These are phyloP conservation scores for Hydrocynus forskahlii DNA, from an alignment of 2,797 vertebrate genomes.

Conservation along the genomic window DNA sequence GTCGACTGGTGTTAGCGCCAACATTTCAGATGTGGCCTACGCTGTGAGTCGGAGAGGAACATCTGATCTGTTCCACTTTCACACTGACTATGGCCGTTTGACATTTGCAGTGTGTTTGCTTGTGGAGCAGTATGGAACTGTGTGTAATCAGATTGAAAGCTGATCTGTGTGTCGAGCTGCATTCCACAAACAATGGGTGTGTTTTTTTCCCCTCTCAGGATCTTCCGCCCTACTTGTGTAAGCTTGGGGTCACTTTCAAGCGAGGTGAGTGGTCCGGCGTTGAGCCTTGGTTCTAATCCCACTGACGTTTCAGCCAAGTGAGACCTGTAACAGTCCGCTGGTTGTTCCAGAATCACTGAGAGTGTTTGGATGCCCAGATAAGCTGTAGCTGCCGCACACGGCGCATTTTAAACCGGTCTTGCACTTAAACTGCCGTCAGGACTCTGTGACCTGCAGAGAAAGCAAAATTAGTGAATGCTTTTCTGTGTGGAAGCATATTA, in stretches of 20 bases:
- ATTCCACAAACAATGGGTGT: background rate
- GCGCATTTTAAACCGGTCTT: background rate
- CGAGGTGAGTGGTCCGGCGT: slow-evolving; percentile 79
- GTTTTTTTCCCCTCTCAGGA: slow-evolving; percentile 78
- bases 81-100: background rate
- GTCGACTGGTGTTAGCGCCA: slow-evolving; percentile 84
- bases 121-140: background rate
- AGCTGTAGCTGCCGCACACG: background rate
- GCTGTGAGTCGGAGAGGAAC: slow-evolving; percentile 79
- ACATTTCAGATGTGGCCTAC: slow-evolving; percentile 86
- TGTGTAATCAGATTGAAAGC: background rate
- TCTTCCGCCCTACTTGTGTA: slow-evolving; percentile 91
- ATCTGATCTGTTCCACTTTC: slow-evolving; percentile 4
- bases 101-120: slow-evolving; percentile 1
- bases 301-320: background rate
- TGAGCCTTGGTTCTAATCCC: slow-evolving; percentile 16
- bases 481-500: too few species aligned
- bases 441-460: background rate
- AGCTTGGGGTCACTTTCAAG: slow-evolving; percentile 92
- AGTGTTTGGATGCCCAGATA: background rate
- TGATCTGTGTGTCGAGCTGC: background rate
- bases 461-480: too few species aligned
- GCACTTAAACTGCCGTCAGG: background rate
- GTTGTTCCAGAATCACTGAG: background rate
- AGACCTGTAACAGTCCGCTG: background rate